These are phyloP conservation scores for Eretmocerus hayati DNA, from an alignment of 2,888 invertebrate species.

Conservation along the genomic window DNA sequence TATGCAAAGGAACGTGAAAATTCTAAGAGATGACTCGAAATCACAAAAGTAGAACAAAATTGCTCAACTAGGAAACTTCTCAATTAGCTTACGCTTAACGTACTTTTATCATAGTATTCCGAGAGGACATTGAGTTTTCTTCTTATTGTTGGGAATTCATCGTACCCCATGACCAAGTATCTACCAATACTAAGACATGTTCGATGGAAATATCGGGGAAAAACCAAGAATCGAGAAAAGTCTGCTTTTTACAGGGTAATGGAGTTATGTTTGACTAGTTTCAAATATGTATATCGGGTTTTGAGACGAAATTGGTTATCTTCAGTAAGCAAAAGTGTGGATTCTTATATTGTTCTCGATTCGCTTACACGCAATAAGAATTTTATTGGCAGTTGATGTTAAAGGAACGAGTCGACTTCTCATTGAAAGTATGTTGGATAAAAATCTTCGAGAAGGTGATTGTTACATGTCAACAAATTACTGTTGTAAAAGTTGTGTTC, in stretches of 20 bases:
- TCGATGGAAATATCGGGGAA: conserved; percentile 38
- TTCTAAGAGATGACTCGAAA: too few relatives aligned
- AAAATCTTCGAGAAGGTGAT: too few relatives aligned
- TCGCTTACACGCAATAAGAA: conserved; percentile 15
- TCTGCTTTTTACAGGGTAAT: conserved; percentile 38
- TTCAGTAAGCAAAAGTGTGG: conserved; percentile 18
- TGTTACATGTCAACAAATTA: too few relatives aligned
- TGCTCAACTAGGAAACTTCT: too few relatives aligned
- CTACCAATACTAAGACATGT: conserved; percentile 33
- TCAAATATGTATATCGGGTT: conserved; percentile 29
- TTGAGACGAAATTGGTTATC: conserved; percentile 22
- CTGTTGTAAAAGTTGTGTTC: conserved; percentile 17
- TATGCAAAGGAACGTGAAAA: too few relatives aligned
- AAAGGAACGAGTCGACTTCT: conserved; percentile 13
- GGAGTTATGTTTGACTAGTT: conserved; percentile 38
- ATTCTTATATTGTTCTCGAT: conserved; percentile 19
- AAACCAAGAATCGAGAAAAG: conserved; percentile 20
- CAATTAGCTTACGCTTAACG: conserved; percentile 13
- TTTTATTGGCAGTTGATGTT: conserved; percentile 15
- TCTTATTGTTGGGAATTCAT: conserved; percentile 17
- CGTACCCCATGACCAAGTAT: conserved; percentile 34
- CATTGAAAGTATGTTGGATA: conserved; percentile 17
- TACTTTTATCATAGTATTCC: conserved; percentile 12
- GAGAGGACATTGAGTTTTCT: conserved; percentile 4
- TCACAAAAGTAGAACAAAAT: too few relatives aligned